phyloP scores from a whole-genome alignment of 2,113 vertebrate genomes.

The Cnemophilus loriae region DNA sequence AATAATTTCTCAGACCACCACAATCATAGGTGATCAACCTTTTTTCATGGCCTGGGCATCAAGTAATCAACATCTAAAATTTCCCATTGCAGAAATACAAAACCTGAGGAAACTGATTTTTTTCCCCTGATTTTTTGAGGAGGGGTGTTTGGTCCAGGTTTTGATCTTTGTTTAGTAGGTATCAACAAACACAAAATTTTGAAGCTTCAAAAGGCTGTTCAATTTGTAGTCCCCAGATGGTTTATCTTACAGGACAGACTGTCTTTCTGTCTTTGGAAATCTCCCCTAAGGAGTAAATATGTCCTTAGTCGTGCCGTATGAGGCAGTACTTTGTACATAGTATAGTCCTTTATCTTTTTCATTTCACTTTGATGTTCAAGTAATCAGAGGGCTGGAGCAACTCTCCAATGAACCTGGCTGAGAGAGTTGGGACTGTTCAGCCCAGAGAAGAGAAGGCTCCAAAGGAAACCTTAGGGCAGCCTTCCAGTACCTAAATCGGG shows the following conservation, averaged over 20 bases:
- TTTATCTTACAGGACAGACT: background rate
- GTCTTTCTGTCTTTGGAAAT: background rate
- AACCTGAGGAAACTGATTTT: background rate
- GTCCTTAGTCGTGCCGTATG: background rate
- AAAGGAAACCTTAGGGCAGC: background rate
- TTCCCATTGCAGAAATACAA: background rate
- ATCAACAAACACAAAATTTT: background rate
- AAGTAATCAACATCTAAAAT: background rate
- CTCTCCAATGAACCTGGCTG: background rate
- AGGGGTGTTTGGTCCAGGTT: fast-evolving
- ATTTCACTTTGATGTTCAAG: background rate
- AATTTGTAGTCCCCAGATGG: background rate
- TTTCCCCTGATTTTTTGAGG: background rate
- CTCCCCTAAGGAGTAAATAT: background rate
- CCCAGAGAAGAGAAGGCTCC: background rate
- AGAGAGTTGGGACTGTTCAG: background rate
- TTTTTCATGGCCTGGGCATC: background rate
- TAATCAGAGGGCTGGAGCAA: background rate
- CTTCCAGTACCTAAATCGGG: background rate
- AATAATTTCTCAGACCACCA: background rate
- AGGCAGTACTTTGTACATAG: background rate
- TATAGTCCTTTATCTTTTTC: background rate
- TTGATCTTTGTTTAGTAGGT: background rate
- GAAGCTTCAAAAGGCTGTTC: background rate
- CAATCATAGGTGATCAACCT: background rate